Conservation (phyloP, 1,140 invertebrate genomes). For the Temnothorax curvispinosus region DNA sequence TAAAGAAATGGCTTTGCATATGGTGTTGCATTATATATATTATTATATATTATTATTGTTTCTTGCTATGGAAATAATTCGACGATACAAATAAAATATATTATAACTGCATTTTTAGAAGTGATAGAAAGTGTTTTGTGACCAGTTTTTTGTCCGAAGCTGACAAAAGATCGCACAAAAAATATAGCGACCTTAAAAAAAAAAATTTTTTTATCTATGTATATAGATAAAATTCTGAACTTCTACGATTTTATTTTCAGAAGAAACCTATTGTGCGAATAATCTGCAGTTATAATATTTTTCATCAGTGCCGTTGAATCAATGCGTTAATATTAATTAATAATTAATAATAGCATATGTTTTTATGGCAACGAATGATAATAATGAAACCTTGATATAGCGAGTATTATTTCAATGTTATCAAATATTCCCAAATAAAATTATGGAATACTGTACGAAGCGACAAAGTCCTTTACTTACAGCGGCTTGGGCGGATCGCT, state of each 20-base stretch:
- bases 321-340: not conserved
- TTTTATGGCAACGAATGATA: constrained; percentile 20
- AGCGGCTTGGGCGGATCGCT: constrained; percentile 98
- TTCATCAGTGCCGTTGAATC: not conserved
- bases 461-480: constrained; percentile 88
- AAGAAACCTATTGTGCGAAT: not conserved
- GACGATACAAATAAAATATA: not conserved
- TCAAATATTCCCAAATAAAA: not conserved
- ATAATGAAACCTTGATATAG: not conserved
- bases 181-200: not conserved
- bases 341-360: constrained; percentile 1
- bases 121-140: not conserved
- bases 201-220: not conserved
- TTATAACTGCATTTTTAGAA: constrained; percentile 9
- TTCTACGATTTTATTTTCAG: not conserved
- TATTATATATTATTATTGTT: not conserved
- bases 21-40: not conserved
- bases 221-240: not conserved
- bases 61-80: not conserved
- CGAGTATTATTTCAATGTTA: not conserved
- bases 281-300: not conserved
- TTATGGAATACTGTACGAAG: not conserved
- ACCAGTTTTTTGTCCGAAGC: not conserved
- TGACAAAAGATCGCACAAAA: not conserved
- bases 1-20: not conserved